Percentiles rank a stretch among this genome's conserved stretches.
These are phyloP conservation scores for Sakesphorus luctuosus DNA, from an alignment of 2,113 vertebrate genomes.

Conservation along the genomic window DNA sequence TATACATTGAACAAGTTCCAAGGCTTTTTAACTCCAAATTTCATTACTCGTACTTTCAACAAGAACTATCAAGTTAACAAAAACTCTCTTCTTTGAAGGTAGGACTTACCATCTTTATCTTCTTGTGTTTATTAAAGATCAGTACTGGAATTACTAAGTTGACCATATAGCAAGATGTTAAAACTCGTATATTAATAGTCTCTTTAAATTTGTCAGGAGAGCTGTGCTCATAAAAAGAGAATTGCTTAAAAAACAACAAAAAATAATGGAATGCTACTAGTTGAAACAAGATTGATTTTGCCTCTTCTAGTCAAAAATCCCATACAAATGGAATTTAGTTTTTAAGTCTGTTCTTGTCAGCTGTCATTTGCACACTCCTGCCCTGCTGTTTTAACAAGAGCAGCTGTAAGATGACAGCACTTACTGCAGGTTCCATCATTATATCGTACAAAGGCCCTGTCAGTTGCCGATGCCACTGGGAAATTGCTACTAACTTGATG, in stretches of 20 bases:
- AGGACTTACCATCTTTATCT: background rate
- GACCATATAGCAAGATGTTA: background rate
- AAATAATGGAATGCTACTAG: background rate
- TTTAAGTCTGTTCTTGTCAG: background rate
- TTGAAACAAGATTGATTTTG: background rate
- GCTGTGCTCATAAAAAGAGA: background rate
- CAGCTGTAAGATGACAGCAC: background rate
- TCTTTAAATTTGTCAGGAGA: background rate
- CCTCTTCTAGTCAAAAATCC: background rate
- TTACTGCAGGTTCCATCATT: background rate
- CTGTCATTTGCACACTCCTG: background rate
- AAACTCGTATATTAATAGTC: background rate
- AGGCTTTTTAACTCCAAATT: background rate
- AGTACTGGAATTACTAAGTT: background rate
- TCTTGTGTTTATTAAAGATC: background rate
- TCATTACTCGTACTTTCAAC: background rate
- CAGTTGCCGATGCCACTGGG: background rate
- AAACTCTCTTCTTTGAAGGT: background rate
- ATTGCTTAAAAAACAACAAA: background rate
- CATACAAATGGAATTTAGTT: background rate
- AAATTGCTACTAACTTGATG: slow-evolving; percentile 11
- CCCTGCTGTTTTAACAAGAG: background rate
- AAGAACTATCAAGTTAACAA: background rate
- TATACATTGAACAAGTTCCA: background rate
- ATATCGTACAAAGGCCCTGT: background rate